phyloP scores from a whole-genome alignment of 1,140 invertebrate species.

The Heliconius himera region DNA sequence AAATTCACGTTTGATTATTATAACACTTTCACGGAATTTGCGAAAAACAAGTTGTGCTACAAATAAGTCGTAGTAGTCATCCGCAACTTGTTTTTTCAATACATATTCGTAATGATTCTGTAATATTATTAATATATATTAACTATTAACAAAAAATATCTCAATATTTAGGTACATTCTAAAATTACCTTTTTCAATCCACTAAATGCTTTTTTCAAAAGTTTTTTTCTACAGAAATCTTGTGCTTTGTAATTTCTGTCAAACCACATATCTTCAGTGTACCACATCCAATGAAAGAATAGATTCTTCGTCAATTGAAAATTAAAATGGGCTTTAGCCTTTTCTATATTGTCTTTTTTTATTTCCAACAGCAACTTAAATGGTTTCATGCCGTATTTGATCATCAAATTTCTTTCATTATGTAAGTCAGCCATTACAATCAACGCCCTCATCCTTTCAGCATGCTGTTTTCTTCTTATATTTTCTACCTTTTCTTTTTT shows the following conservation, averaged over 20 bases:
- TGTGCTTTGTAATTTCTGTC: constrained; percentile 77
- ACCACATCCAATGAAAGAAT: constrained; percentile 81
- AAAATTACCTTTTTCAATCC: constrained; percentile 69
- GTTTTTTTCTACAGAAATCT: constrained; percentile 72
- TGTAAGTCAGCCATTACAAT: constrained; percentile 83
- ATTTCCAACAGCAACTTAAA: constrained; percentile 79
- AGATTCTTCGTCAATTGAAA: constrained; percentile 75
- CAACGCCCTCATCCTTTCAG: constrained; percentile 77
- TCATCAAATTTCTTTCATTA: constrained; percentile 79
- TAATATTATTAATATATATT: constrained; percentile 36
- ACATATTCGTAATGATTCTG: constrained; percentile 72
- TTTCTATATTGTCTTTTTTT: constrained; percentile 78
- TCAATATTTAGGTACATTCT: not conserved
- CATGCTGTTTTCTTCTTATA: constrained; percentile 81
- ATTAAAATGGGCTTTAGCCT: constrained; percentile 73
- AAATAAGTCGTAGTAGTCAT: constrained; percentile 83
- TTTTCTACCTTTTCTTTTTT: constrained; percentile 83
- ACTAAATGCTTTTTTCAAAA: constrained; percentile 63
- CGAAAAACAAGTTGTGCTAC: constrained; percentile 79
- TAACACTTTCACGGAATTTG: constrained; percentile 77
- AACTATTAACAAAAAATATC: too few relatives aligned
- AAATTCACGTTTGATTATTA: constrained; percentile 68
- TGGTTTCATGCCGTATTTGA: constrained; percentile 77
- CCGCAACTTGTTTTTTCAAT: constrained; percentile 83
- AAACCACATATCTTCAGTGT: constrained; percentile 73